phyloP scores from a whole-genome alignment of 2,888 invertebrate species.

The Brenthis ino region DNA sequence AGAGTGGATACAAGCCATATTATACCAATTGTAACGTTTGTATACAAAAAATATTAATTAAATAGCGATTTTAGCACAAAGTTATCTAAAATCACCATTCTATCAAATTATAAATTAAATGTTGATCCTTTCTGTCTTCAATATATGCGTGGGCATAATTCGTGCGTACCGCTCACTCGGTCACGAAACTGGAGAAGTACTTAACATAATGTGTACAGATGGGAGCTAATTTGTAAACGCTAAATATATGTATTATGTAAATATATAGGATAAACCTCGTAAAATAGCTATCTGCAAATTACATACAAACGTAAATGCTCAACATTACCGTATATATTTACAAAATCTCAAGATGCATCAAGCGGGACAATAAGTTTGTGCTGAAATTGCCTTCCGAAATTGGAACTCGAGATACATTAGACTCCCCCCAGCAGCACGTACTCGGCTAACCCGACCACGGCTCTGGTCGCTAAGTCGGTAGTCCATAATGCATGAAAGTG shows the following conservation, averaged over 20 bases:
- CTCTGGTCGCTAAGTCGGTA: background rate
- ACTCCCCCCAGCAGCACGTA: background rate
- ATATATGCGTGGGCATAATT: too few species aligned
- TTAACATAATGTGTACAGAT: background rate
- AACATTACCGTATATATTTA: background rate
- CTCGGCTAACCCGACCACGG: conserved; percentile 4
- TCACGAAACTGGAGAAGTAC: background rate
- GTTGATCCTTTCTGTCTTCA: too few species aligned
- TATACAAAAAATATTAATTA: too few species aligned
- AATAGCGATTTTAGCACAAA: too few species aligned
- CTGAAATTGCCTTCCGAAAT: background rate
- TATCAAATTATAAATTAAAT: too few species aligned
- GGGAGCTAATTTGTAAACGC: background rate
- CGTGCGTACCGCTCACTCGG: too few species aligned
- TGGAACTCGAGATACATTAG: background rate
- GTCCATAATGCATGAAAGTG: too few species aligned
- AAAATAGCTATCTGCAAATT: background rate
- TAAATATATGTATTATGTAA: background rate
- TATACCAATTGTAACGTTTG: too few species aligned
- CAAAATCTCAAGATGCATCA: background rate
- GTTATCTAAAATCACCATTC: too few species aligned
- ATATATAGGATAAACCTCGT: background rate
- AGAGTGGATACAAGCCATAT: too few species aligned
- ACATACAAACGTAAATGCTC: background rate
- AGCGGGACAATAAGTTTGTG: background rate